phyloP scores from a whole-genome alignment of 2,113 vertebrate genomes.

The Rhagologus leucostigma region DNA sequence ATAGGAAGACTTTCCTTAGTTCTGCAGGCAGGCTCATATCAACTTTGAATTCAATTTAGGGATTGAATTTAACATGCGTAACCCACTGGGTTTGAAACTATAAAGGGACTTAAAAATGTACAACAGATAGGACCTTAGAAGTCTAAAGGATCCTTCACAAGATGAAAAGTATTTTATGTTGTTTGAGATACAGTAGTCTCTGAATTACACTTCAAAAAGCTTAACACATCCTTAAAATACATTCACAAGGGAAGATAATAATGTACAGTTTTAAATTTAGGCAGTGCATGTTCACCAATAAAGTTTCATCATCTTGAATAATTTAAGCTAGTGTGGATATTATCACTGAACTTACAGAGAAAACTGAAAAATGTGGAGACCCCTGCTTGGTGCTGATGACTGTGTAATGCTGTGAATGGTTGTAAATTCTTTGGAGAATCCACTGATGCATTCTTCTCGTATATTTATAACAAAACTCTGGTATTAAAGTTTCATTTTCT shows the following conservation, averaged over 20 bases:
- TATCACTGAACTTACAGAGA: slow-evolving; percentile 55
- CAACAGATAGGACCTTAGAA: slow-evolving; percentile 61
- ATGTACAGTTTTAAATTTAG: slow-evolving; percentile 62
- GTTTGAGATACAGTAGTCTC: slow-evolving; percentile 57
- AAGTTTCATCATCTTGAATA: slow-evolving; percentile 62
- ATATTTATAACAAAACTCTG: slow-evolving; percentile 40
- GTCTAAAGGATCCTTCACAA: slow-evolving; percentile 60
- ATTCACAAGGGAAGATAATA: slow-evolving; percentile 63
- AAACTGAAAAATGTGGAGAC: slow-evolving; percentile 57
- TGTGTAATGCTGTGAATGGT: slow-evolving; percentile 21
- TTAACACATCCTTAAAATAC: slow-evolving; percentile 58
- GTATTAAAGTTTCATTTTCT: slow-evolving; percentile 57
- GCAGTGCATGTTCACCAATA: slow-evolving; percentile 56
- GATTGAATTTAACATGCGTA: slow-evolving; percentile 55
- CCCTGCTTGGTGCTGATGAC: slow-evolving; percentile 55
- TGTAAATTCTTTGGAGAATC: slow-evolving; percentile 49
- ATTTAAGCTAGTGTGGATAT: slow-evolving; percentile 51
- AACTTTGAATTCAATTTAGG: slow-evolving; percentile 65
- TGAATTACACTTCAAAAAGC: slow-evolving; percentile 60
- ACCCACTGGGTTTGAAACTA: slow-evolving; percentile 59
- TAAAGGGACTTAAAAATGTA: slow-evolving; percentile 69
- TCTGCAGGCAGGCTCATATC: slow-evolving; percentile 32
- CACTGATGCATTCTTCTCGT: slow-evolving; percentile 34
- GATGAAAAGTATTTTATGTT: slow-evolving; percentile 66
- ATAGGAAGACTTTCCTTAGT: slow-evolving; percentile 16